Evolutionary conservation across 23 tunicate species (phyloP).

Genomic region (Aplidium turbinatum): DNA sequence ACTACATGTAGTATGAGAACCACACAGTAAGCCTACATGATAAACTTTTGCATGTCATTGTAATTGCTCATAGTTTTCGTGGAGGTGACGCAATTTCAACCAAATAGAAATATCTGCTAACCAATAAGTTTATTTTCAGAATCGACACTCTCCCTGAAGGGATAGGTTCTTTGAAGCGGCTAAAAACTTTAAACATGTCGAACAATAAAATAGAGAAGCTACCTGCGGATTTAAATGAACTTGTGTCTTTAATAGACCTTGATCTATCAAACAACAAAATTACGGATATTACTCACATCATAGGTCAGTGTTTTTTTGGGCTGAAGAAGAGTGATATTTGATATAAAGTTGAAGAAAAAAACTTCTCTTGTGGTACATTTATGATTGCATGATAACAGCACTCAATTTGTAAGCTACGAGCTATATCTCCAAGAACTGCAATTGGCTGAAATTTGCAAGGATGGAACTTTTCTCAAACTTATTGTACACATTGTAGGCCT

Average conservation of each 20-base stretch:
- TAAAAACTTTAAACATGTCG: constrained; percentile 32
- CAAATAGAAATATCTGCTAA: too few species aligned
- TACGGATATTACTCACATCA: constrained; percentile 1
- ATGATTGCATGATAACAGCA: too few species aligned
- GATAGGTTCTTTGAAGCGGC: constrained; percentile 54
- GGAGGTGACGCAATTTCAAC: too few species aligned
- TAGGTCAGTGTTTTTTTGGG: constrained; percentile 44
- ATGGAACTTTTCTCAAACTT: neutral
- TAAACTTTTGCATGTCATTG: too few species aligned
- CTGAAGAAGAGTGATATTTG: too few species aligned
- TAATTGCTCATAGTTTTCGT: too few species aligned
- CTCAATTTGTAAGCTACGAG: too few species aligned
- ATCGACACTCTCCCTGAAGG: constrained; percentile 42
- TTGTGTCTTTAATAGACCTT: constrained; percentile 42
- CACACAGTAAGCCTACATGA: too few species aligned
- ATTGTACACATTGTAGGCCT: neutral
- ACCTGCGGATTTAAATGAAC: constrained; percentile 65
- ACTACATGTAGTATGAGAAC: too few species aligned
- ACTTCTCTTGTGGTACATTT: too few species aligned
- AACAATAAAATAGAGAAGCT: constrained; percentile 43
- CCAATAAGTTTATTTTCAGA: constrained; percentile 26
- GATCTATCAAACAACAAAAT: constrained; percentile 69
- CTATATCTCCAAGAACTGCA: too few species aligned
- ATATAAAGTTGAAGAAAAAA: too few species aligned
- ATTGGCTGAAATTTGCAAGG: neutral